Conservation (phyloP, 2,888 invertebrate genomes). For the Megastigmus dorsalis region DNA sequence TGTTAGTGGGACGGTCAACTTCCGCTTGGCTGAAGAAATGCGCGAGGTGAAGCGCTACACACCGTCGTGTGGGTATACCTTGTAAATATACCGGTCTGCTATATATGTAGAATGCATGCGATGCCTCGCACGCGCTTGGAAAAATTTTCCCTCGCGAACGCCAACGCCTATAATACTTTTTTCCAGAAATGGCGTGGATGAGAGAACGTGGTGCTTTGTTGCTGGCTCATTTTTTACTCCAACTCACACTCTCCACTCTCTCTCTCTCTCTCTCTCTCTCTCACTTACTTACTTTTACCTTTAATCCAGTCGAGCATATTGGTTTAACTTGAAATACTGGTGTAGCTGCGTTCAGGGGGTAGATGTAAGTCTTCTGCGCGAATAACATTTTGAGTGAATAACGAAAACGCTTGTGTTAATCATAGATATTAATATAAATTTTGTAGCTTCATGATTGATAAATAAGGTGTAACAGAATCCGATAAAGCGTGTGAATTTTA, state of each 20-base stretch:
- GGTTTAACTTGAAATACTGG: neutral
- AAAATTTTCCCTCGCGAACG: conserved; percentile 19
- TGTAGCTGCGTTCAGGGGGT: too few species aligned
- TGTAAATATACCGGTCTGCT: neutral
- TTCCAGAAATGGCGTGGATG: conserved; percentile 26
- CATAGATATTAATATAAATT: too few species aligned
- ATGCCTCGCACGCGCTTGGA: neutral
- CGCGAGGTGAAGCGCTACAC: neutral
- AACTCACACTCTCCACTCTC: neutral
- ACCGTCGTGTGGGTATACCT: neutral
- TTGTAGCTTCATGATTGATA: too few species aligned
- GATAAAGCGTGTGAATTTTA: too few species aligned
- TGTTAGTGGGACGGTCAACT: conserved; percentile 58
- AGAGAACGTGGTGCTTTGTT: conserved; percentile 17
- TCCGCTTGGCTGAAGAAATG: conserved; percentile 41
- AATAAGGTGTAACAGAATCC: too few species aligned
- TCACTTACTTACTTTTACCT: neutral
- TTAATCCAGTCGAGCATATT: neutral
- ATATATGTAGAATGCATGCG: neutral
- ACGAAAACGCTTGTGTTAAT: too few species aligned
- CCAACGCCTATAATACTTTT: conserved; percentile 19
- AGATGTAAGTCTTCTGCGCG: too few species aligned
- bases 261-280: neutral
- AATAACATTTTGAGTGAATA: too few species aligned
- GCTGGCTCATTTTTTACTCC: neutral